Base-by-base conservation (phyloP, 1,140 invertebrate species). In the Drosophila neocordata region DNA sequence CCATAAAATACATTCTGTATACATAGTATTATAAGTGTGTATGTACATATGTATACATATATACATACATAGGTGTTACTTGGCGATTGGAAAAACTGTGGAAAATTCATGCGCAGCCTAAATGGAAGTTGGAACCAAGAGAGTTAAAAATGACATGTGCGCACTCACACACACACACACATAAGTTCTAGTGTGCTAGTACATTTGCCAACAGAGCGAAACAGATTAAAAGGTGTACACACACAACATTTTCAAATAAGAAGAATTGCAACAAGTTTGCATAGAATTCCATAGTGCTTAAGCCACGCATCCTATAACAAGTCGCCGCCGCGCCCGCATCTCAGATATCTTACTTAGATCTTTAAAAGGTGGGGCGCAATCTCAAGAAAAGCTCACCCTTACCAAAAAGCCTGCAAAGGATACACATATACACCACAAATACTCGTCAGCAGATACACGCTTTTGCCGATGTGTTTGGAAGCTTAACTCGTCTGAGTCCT, bases 71-170 rank as follows among this genome's bases (percentile, higher is more conserved):
- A 13, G 52, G 48, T 20, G 60, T 58, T 75, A 66, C 44, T 44
- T 38, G 37, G 37, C 57, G 57, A 72, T 62, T 75, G 73, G 69
- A 72, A 72, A 61, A 56, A 55, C 52, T 35, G 55, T 74, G 61
- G 31, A 72, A 75, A 63, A 75, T 65, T 37, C 73, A 73, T 76
- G 73, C 73, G 73, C 73, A 72, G 55, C 63, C 15, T 62, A 63
- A 68, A 60, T 76, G 64, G 69, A 73, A 71, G 65, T 55, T 71
- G 69, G 68, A 71, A 66, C 41, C 63, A 62, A 75, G 27, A 71
- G 57, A 22, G 57, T 59, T 41, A 35, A 59, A n/a, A 59, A 13
- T 22, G 13, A 41, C 57, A 59, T 20, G 22, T 20, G 20, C 57
- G 35, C 15, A 24, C 57, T 22, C 12, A 59, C 15, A 56, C 24